Base-by-base conservation (phyloP, 2,888 invertebrate genomes). In the Actias luna region DNA sequence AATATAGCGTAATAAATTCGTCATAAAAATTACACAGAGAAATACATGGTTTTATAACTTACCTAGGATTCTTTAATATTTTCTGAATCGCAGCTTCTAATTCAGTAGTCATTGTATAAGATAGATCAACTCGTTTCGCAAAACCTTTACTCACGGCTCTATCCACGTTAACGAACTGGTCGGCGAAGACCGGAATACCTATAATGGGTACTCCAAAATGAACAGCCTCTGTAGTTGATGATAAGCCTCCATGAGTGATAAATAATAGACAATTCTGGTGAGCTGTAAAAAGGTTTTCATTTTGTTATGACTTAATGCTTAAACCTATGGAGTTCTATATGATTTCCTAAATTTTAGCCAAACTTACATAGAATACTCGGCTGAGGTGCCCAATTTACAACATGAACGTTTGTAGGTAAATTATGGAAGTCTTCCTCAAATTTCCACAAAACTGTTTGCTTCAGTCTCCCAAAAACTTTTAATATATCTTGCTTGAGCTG, bases 381-480 rank as follows among this genome's bases (percentile, higher is more conserved):
- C 60, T 86, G 86, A 2, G 86, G 86, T 5, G 83, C 84, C 87
- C 85, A 86, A 16, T 79, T 64, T 1, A 82, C 57, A 1, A 84
- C 72, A 39, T 79, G 76, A 0, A 86, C 74, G 65, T 86, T 86
- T n/a, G 74, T 69, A 0, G 86, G 83, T 7, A 71, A 1, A 57
- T 78, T 66, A 0, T 67, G 59, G 27, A 84, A 63, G 0, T 64
- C 61, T 36, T 79, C 77, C 64, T 86, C 86, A 7, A 83, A 79
- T 67, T 86, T 86, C 85, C 85, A 86, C 12, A 93, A 61, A 0
- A 93, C 87, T 0, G 83, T 84, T 66, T 93, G 87, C 59, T 89
- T 87, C 27, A 93, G 66, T 33, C 69, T 70, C 2, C 80, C 77
- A 57, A 93, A 90, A 8, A 84, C 76, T n/a, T 79, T 74, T 1